Evolutionary conservation across 2,888 invertebrate genomes (phyloP), one percentile per base, ranked within the genome.

Genomic region (Prosapia bicincta): DNA sequence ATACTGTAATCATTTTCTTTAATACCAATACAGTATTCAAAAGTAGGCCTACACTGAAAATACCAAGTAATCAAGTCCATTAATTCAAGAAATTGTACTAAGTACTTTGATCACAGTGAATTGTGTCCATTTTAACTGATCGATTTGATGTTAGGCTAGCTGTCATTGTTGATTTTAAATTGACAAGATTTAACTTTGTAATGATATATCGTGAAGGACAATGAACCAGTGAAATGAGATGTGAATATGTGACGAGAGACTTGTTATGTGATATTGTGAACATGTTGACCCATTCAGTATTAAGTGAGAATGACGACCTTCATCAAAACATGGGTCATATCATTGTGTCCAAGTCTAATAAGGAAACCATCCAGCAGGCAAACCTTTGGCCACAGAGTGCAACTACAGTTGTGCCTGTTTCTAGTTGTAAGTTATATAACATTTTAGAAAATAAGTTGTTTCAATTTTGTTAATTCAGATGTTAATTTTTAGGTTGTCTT

Each of bases 381-480:
- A 54, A 54, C 20, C 20, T 20, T 1, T 54, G 54, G 54, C 20
- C 9, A 54, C 54, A 54, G 20, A 54, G 20, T 54, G 54, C 69
- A 1, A 30, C 28, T n/a, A 30, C 69, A 15, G 69, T 69, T 28
- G 28, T 69, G 7, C 69, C 69, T 9, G 9, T 30, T n/a, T 9
- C 69, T 30, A 69, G 69, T 28, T 69, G 69, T 69, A 69, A 69
- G 69, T n/a, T n/a, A n/a, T n/a, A n/a, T n/a, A n/a, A n/a, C n/a
- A n/a, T n/a, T n/a, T n/a, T n/a, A n/a, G n/a, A n/a, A n/a, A n/a
- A n/a, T n/a, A n/a, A n/a, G n/a, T n/a, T n/a, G n/a, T n/a, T n/a
- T n/a, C n/a, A n/a, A n/a, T n/a, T n/a, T n/a, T n/a, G n/a, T n/a
- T n/a, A n/a, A n/a, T n/a, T n/a, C n/a, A n/a, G n/a, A n/a, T n/a